phyloP scores from a whole-genome alignment of 2,797 vertebrate species.

The Amblyraja radiata region DNA sequence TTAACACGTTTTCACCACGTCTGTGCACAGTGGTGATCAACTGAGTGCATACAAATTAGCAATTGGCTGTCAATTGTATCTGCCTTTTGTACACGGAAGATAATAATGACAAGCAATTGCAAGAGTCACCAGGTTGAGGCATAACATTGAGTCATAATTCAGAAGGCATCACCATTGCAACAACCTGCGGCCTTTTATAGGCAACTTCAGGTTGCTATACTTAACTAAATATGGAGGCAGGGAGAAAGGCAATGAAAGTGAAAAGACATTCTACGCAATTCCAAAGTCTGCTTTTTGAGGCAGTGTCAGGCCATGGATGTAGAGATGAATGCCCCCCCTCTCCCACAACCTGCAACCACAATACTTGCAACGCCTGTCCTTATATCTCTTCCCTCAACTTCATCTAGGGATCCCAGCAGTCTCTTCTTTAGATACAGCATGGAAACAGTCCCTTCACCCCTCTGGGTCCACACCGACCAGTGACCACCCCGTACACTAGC shows the following conservation, averaged over 20 bases:
- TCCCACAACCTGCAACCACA: no score
- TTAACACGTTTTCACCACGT: background rate
- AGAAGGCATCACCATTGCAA: background rate
- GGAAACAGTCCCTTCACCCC: no score
- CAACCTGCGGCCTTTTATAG: constrained; percentile 27
- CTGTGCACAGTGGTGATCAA: background rate
- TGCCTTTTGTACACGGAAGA: background rate
- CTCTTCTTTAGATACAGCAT: no score
- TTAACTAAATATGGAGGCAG: background rate
- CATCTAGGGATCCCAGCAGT: no score
- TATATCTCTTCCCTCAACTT: no score
- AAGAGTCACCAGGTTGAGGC: constrained; percentile 2
- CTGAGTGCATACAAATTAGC: background rate
- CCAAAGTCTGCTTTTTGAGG: no score
- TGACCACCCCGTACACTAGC: no score
- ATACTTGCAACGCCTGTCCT: no score
- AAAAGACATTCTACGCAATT: no score
- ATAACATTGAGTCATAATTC: constrained; percentile 15
- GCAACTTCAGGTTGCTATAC: background rate
- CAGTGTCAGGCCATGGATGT: no score
- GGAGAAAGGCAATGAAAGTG: background rate
- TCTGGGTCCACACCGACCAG: no score
- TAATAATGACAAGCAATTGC: background rate
- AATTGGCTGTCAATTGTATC: background rate
- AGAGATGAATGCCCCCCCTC: background rate